Evolutionary conservation across 2,888 invertebrate species (phyloP), one percentile per base, ranked within the genome.

Genomic region (Drosophila borealis): DNA sequence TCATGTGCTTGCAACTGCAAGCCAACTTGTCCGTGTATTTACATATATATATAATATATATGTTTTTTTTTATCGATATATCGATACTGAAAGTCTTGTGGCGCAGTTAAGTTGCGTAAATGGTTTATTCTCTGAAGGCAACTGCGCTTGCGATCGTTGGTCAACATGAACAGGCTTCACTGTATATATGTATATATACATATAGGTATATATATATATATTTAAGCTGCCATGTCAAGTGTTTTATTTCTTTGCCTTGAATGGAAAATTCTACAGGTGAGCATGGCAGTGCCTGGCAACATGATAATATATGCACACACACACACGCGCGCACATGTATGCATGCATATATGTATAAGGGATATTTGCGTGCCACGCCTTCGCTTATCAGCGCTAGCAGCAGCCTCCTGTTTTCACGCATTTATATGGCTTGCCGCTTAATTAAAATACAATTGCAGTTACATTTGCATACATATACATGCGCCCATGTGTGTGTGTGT

Each of bases 341-440:
- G 17, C 6, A n/a, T 48, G 0, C 19, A 17, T 41, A n/a, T 14
- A 14, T 39, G 1, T 36, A n/a, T 25, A 39, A 48, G 37, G 29
- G 37, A 64, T 50, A 69, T 51, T 49, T 66, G 60, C 44, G 25
- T 44, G 78, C 73, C 82, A 74, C 80, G 84, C 81, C 84, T 49
- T 51, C 69, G 50, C 73, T 78, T 85, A 82, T 85, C 78, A 68
- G 42, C 17, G 51, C 8, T 8, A 29, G 37, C 74, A 69, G 54
- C 60, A 57, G 64, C 50, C 49, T 51, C 44, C 68, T 21, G 13
- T 42, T 21, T 21, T 51, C 39, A 50, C 14, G 41, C 42, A 57
- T 57, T 80, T 69, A n/a, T 63, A 68, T 54, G 63, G 72, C 55
- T 61, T 70, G 42, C 25, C 57, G 37, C 13, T 48, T 49, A 55